These are phyloP conservation scores for Nineta flava DNA, from an alignment of 2,888 invertebrate genomes.

Conservation along the genomic window DNA sequence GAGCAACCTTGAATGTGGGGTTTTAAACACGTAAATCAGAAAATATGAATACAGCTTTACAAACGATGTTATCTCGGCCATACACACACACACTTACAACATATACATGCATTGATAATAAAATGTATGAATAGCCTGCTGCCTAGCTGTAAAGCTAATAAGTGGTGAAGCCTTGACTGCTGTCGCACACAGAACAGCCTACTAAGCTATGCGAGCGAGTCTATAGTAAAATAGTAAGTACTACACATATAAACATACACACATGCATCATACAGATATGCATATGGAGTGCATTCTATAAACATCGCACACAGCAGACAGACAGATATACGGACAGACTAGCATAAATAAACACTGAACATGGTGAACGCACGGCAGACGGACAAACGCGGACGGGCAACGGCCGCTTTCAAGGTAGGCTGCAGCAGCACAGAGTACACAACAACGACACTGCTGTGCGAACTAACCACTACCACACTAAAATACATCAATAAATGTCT, in stretches of 20 bases:
- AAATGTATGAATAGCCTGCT: background rate
- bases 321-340: no score
- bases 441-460: background rate
- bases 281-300: background rate
- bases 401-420: slow-evolving; percentile 4
- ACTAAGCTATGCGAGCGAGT: background rate
- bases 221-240: no score
- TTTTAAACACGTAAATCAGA: no score
- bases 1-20: no score
- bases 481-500: background rate
- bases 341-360: no score
- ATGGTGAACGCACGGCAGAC: no score
- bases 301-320: no score
- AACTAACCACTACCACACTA: background rate
- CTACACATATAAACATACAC: background rate
- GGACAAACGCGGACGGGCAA: slow-evolving; percentile 1
- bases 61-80: no score
- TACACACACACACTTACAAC: no score
- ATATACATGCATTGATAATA: background rate
- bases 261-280: background rate
- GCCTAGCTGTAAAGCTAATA: background rate
- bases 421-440: background rate
- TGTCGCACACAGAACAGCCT: background rate
- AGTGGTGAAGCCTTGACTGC: background rate
- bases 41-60: no score